Evolutionary conservation across 2,888 invertebrate species (phyloP), one percentile per base, ranked within the genome.

Genomic region (Lepidonotus clava): DNA sequence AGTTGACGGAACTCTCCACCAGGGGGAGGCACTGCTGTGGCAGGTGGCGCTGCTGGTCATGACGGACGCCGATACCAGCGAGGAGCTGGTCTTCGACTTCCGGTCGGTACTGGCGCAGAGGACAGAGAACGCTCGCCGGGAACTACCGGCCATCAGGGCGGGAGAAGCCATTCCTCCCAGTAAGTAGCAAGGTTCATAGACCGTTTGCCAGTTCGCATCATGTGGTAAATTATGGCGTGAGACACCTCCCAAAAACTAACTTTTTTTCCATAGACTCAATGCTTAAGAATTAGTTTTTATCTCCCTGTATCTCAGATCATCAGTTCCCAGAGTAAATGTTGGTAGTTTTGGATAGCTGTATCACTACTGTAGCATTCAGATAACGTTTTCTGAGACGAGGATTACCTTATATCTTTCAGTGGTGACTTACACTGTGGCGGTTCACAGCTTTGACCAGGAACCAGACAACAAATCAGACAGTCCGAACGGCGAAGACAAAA

Each of bases 41-140:
- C 51, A 51, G 36, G 51, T 84, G 36, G 36, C 46, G 8, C 86
- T 92, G 92, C 88, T 92, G 38, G 87, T 88, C 1, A 86, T 93
- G 53, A 89, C 91, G 71, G 92, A 93, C 87, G 88, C 87, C n/a
- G 88, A 90, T 56, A 91, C 92, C 6, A 89, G 89, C 46, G 92
- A 93, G 84, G 87, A 88, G 6, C 88, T 92, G 46, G 87, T 86
- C 38, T 93, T 93, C 90, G 91, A 92, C 89, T 93, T 92, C 88
- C 88, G 89, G 56, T 87, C 86, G 38, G 91, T 90, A 90, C 89
- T 92, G n/a, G 92, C 92, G n/a, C 90, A 92, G 83, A 67, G 91
- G 11, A 93, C 93, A 87, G 90, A 91, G 80, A 93, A 92, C 80
- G 92, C 92, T 1, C 90, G 92, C 36, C 86, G 92, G 61, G 93